A percentile compares a stretch with the other conserved stretches of the same genome.
Conservation (phyloP, 2,888 invertebrate species). For the Watsonalla cultraria region DNA sequence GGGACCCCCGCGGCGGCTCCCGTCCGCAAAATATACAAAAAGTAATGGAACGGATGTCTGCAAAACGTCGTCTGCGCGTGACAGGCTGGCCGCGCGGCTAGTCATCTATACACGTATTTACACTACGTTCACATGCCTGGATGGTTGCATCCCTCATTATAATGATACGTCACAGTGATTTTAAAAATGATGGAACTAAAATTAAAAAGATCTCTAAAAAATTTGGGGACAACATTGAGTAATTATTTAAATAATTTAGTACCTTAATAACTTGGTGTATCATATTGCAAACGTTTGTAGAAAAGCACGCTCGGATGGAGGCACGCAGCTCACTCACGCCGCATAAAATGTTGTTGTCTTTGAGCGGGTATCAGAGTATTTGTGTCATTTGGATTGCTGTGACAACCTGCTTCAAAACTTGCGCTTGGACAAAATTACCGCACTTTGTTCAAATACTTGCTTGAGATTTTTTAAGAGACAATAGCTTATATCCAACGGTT, state of each 20-base stretch:
- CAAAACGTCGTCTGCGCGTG: conserved; percentile 7
- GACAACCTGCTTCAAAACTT: background rate
- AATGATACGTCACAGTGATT: background rate
- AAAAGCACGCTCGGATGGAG: background rate
- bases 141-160: background rate
- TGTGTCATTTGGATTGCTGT: background rate
- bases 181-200: background rate
- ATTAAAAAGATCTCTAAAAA: too few relatives aligned
- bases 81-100: conserved; percentile 8
- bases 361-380: conserved; percentile 1
- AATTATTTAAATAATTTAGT: too few relatives aligned
- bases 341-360: conserved; percentile 2
- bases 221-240: too few relatives aligned
- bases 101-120: background rate
- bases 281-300: background rate
- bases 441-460: too few relatives aligned
- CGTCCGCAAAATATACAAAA: background rate
- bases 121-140: background rate
- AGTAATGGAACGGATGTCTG: background rate
- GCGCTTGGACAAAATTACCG: background rate
- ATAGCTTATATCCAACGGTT: too few relatives aligned
- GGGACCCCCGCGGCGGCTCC: conserved; percentile 13
- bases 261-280: too few relatives aligned
- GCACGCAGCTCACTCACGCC: background rate
- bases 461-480: too few relatives aligned